These are phyloP conservation scores for Pandemis cinnamomeana DNA, from an alignment of 2,888 invertebrate genomes.

Conservation along the genomic window DNA sequence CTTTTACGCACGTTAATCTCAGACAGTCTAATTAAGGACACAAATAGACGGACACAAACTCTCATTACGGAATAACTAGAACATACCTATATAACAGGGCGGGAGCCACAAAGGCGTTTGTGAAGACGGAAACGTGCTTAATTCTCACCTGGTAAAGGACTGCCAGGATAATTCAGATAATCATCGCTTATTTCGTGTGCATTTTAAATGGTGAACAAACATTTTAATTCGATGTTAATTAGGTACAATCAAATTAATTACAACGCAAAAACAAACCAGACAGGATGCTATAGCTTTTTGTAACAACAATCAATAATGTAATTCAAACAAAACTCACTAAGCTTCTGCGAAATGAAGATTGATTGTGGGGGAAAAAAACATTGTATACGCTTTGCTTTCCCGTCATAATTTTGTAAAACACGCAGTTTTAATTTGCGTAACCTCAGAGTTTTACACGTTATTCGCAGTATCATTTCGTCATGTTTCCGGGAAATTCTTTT, in stretches of 20 bases:
- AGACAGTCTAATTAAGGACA: constrained; percentile 52
- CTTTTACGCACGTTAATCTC: constrained; percentile 40
- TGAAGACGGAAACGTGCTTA: constrained; percentile 49
- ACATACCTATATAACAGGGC: constrained; percentile 46
- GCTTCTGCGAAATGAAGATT: constrained; percentile 18
- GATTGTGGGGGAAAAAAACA: constrained; percentile 19
- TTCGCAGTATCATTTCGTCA: constrained; percentile 10
- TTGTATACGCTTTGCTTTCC: not conserved
- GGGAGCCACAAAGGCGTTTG: constrained; percentile 48
- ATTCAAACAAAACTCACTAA: not conserved
- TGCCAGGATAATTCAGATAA: constrained; percentile 23
- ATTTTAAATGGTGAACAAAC: constrained; percentile 5
- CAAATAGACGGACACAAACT: constrained; percentile 46
- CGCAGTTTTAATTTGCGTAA: constrained; percentile 3
- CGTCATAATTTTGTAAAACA: constrained; percentile 1
- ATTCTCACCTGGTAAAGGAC: constrained; percentile 52
- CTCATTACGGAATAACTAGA: constrained; percentile 48
- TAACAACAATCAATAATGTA: constrained; percentile 13
- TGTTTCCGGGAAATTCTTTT: not conserved
- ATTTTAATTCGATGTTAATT: constrained; percentile 14
- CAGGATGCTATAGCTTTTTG: constrained; percentile 5
- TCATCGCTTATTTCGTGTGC: constrained; percentile 3
- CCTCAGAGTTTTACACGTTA: constrained; percentile 10
- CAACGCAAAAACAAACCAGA: constrained; percentile 4
- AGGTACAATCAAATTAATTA: constrained; percentile 14